Base-by-base conservation (phyloP, 2,888 invertebrate genomes). In the Meta bourneti region DNA sequence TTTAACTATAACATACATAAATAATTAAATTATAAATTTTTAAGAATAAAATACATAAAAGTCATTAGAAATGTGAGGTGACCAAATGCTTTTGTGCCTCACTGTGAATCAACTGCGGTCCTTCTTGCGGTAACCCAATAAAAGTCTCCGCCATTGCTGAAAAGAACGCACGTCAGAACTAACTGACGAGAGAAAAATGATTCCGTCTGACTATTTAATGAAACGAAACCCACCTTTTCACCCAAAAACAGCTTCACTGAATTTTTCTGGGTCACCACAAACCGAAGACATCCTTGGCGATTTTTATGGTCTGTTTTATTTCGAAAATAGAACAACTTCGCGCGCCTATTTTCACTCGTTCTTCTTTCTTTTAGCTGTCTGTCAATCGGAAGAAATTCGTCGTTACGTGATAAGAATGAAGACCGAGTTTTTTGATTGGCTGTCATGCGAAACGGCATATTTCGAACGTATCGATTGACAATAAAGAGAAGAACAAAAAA, bases 221-320 rank as follows among this genome's bases (percentile, higher is more conserved):
- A 61, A 78, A 61, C 16, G 84, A 84, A 84, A 54, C 74, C 74
- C 54, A 54, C 75, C 84, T 72, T 84, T 75, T 20, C 79, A 19
- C 34, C 34, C 54, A 52, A 54, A 75, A 74, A 84, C 54, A 75
- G 61, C 80, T 84, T 75, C 74, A 84, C 84, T 74, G 48, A 84
- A 74, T 74, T 75, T 61, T 84, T 84, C 74, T 84, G 74, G 84
- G 84, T 84, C 84, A 83, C 19, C 9, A 19, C 52, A 61, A 61
- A 61, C 61, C 61, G 11, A 61, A 61, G 74, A 54, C 9, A 72
- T 82, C 82, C 34, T n/a, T 20, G 72, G 51, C 70, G 75, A 74
- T 75, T 75, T 61, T 75, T 84, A 75, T 84, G 84, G 84, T 84
- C 84, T 84, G 84, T 75, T 84, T 75, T 84, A 84, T 84, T 84